A percentile compares a stretch with the other conserved stretches of the same genome.
Conservation (phyloP, 1,140 invertebrate species). For the Drosophila ananassae region DNA sequence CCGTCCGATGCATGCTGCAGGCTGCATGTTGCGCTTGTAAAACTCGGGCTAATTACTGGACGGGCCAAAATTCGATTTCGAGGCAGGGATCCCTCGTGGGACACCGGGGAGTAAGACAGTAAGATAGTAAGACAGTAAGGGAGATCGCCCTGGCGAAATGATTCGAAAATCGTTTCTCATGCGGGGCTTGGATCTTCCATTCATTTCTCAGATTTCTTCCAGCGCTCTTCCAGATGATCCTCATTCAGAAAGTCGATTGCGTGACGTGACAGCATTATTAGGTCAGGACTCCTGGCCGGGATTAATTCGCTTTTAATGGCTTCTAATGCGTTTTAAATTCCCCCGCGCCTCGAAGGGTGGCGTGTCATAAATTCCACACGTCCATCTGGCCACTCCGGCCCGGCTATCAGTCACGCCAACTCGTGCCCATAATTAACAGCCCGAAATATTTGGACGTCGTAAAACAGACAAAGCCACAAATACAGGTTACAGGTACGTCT, state of each 20-base stretch:
- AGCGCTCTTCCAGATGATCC: background rate
- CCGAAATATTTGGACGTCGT: constrained; percentile 77
- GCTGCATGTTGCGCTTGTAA: constrained; percentile 38
- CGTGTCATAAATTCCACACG: constrained; percentile 43
- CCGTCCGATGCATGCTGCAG: constrained; percentile 13
- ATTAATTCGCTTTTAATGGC: constrained; percentile 72
- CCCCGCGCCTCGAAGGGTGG: background rate
- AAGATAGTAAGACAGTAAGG: background rate
- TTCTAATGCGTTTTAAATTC: constrained; percentile 68
- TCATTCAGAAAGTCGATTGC: constrained; percentile 42
- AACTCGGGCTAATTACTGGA: constrained; percentile 45
- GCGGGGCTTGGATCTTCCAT: background rate
- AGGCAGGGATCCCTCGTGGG: background rate
- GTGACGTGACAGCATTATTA: constrained; percentile 76
- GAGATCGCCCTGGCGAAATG: constrained; percentile 25
- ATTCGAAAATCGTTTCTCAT: constrained; percentile 15
- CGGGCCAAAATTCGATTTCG: constrained; percentile 13
- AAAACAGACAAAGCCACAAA: constrained; percentile 31
- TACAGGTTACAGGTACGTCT: background rate
- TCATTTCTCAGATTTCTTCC: background rate
- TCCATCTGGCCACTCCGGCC: constrained; percentile 3
- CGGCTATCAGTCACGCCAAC: constrained; percentile 57
- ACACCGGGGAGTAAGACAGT: too few relatives aligned
- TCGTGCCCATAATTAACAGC: constrained; percentile 78
- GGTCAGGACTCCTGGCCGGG: constrained; percentile 18